These are phyloP conservation scores for Pteruthius melanotis DNA, from an alignment of 2,113 vertebrate species.

Conservation along the genomic window DNA sequence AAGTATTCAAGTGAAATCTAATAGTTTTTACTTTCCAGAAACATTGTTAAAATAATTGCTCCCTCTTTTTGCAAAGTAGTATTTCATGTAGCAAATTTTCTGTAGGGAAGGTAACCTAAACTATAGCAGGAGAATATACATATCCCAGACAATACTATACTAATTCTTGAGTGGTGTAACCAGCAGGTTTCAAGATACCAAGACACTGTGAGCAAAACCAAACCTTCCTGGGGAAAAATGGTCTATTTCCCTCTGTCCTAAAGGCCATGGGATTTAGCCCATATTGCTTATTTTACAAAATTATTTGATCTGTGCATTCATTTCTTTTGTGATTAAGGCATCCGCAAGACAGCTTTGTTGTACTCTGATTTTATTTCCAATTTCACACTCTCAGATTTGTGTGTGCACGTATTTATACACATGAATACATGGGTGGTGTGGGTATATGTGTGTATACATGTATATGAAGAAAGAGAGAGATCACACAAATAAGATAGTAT, in stretches of 20 bases:
- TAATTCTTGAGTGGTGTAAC: background rate
- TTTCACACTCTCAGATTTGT: background rate
- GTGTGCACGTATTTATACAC: background rate
- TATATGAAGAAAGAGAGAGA: background rate
- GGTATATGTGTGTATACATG: background rate
- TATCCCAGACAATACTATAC: background rate
- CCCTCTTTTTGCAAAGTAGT: conserved; percentile 34
- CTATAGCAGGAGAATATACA: background rate
- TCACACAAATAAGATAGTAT: background rate
- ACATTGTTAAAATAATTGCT: conserved; percentile 66
- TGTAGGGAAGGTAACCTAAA: conserved; percentile 36
- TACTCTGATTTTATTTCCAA: conserved; percentile 23
- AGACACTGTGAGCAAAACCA: background rate
- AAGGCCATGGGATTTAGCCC: background rate
- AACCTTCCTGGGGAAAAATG: background rate
- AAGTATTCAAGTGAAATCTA: conserved; percentile 61
- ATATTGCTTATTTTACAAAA: conserved; percentile 12
- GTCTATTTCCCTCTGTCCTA: background rate
- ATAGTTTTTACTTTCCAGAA: conserved; percentile 48
- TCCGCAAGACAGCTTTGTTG: conserved; percentile 25
- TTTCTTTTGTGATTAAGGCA: conserved; percentile 18
- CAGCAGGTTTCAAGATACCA: background rate
- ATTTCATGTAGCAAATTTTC: background rate
- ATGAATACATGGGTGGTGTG: background rate
- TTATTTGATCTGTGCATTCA: conserved; percentile 29